Base-by-base conservation (phyloP, 1,140 invertebrate genomes). In the Helicoverpa armigera region DNA sequence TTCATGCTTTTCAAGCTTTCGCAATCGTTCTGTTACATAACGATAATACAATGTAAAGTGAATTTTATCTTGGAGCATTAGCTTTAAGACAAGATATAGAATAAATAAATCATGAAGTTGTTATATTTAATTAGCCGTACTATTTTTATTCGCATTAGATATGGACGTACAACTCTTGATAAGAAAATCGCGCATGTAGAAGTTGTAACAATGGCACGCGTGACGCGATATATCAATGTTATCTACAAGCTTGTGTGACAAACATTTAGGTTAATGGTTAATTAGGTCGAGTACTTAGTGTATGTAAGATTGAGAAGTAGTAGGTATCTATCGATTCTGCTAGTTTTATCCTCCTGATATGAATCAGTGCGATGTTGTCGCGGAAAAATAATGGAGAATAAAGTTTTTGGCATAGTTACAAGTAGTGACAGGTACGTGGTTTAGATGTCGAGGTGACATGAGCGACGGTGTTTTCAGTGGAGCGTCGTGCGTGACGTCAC, bases 181-280 rank as follows among this genome's bases (percentile, higher is more conserved):
- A 87, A 88, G 84, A 80, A 70, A 83, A 84, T 82, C 54, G 83
- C 86, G 86, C 80, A 84, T 78, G 82, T 84, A 83, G 83, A 61
- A 77, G 75, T 65, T 85, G 83, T 88, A 85, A 89, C 85, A 89
- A 90, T 87, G 81, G 79, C 69, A 60, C 69, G 50, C n/a, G 84
- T 61, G 63, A 67, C 54, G 43, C 29, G 77, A 74, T 53, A 72
- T 88, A 90, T 90, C 83, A 84, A 87, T 85, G 81, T 90, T 91
- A 92, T 92, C 89, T 83, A 80, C 29, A 72, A 87, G 85, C 82
- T 88, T 91, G 83, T 89, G 86, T 88, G 86, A 86, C 84, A 82
- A 82, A 83, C 85, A 90, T 88, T 80, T 92, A 87, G 89, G 89
- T 90, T 87, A 92, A 89, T 84, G 81, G 89, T 88, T 90, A 91